Conservation (phyloP, 2,113 vertebrate genomes). For the Bujurquina vittata region DNA sequence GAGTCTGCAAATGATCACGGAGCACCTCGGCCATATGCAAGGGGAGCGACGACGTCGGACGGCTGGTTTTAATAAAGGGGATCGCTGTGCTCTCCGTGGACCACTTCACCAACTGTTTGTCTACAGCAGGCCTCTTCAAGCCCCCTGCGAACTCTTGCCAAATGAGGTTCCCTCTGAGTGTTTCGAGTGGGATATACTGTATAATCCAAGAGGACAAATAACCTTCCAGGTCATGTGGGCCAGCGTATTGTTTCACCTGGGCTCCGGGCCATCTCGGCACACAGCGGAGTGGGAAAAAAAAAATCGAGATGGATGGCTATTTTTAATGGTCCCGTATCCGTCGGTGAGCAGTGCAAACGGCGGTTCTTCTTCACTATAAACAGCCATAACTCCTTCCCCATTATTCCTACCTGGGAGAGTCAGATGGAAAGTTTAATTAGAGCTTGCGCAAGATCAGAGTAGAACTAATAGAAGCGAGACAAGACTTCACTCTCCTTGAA, state of each 20-base stretch:
- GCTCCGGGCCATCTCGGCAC: constrained; percentile 22
- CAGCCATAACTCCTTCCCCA: constrained; percentile 27
- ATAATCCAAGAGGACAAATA: constrained; percentile 55
- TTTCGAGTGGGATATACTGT: constrained; percentile 29
- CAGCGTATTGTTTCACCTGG: constrained; percentile 12
- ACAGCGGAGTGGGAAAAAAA: constrained; percentile 42
- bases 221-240: constrained; percentile 44
- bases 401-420: constrained; percentile 53
- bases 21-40: constrained; percentile 62
- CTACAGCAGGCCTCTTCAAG: constrained; percentile 52
- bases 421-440: constrained; percentile 64
- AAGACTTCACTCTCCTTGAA: constrained; percentile 60
- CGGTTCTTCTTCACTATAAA: constrained; percentile 45
- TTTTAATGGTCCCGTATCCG: constrained; percentile 34
- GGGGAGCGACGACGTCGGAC: constrained; percentile 54
- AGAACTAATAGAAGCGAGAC: constrained; percentile 54
- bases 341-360: constrained; percentile 24
- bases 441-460: constrained; percentile 63
- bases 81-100: constrained; percentile 70
- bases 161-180: constrained; percentile 55
- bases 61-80: constrained; percentile 77
- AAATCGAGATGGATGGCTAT: constrained; percentile 44
- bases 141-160: constrained; percentile 47
- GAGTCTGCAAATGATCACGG: constrained; percentile 69
- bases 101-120: constrained; percentile 76